Base-by-base conservation (phyloP, 2,113 vertebrate genomes). In the Prionailurus bengalensis region DNA sequence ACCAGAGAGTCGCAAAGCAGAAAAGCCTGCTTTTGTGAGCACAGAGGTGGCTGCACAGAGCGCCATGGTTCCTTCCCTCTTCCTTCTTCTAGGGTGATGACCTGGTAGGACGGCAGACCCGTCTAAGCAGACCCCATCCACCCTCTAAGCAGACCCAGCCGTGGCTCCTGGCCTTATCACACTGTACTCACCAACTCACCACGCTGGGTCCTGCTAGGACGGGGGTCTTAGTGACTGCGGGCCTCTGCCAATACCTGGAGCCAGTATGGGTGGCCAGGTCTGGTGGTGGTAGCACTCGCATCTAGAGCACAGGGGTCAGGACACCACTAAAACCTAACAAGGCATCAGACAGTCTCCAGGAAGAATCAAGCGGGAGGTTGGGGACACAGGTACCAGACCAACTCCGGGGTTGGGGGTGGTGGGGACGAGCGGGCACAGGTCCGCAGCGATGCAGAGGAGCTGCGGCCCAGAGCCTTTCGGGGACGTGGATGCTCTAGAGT, bases 381-480 rank as follows among this genome's bases (percentile, higher is more conserved):
- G 21, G 21, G 53, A 65, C 74, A 23, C 8, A 1, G 71, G 63
- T 15, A 17, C 42, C 4, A 39, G 79, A n/a, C 19, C 63, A 8
- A 5, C 45, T 55, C 15, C 1, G 3, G 45, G 39, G 91, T 7
- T 10, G 13, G 8, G n/a, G 71, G 2, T 21, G 13, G 55, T 4
- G 79, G 42, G 12, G 81, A 27, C 29, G 10, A 9, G 29, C 23
- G 4, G 61, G n/a, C 16, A 73, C 36, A 15, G 4, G 29, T 13
- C 29, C 1, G 3, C 31, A 0, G 7, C 0, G 48, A 9, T 0
- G 31, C 11, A 14, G 65, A 61, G 65, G 39, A 71, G 42, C 21
- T 1, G 15, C 0, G 63, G 42, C 66, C 27, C 79, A 12, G 36
- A 39, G 58, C 25, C 68, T 53, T 61, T 29, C 66, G 9, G 53